Percentiles rank a stretch among this genome's conserved stretches.
phyloP scores from a whole-genome alignment of 2,797 vertebrate genomes.

The Esox masquinongy region DNA sequence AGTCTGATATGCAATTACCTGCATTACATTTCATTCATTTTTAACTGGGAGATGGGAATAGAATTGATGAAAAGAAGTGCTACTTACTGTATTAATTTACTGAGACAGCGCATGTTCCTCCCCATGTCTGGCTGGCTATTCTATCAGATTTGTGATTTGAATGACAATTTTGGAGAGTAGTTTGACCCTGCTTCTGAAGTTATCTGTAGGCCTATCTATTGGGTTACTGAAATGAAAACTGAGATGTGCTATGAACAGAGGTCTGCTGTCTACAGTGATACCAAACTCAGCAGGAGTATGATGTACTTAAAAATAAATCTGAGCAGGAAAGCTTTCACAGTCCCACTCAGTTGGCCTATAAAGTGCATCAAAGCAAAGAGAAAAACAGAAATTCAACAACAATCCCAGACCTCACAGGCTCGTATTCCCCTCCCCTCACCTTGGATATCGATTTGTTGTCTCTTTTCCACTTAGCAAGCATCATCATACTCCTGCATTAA shows the following conservation, averaged over 20 bases:
- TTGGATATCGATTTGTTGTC: conserved; percentile 74
- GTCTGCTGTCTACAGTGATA: neutral
- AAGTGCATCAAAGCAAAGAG: conserved; percentile 52
- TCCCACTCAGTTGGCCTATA: conserved; percentile 25
- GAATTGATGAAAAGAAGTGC: neutral
- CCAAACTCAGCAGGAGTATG: neutral
- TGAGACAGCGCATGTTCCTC: neutral
- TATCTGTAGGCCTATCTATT: neutral
- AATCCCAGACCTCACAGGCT: conserved; percentile 47
- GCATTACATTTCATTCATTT: conserved; percentile 5
- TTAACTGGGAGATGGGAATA: neutral
- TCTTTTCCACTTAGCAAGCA: conserved; percentile 73
- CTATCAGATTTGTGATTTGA: neutral
- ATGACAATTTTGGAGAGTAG: neutral
- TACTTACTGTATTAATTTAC: neutral
- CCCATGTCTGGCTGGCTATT: neutral
- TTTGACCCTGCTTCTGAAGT: neutral
- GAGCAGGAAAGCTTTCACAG: conserved; percentile 14
- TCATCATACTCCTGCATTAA: conserved; percentile 75
- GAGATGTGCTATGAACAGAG: neutral
- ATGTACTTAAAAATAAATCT: neutral
- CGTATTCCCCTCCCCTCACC: conserved; percentile 53
- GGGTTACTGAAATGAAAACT: neutral
- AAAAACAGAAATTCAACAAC: conserved; percentile 63
- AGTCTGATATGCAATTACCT: conserved; percentile 9